Percentiles rank a stretch among this genome's conserved stretches.
Evolutionary conservation across 2,797 vertebrate species (phyloP).

Genomic region (Xenops minutus): DNA sequence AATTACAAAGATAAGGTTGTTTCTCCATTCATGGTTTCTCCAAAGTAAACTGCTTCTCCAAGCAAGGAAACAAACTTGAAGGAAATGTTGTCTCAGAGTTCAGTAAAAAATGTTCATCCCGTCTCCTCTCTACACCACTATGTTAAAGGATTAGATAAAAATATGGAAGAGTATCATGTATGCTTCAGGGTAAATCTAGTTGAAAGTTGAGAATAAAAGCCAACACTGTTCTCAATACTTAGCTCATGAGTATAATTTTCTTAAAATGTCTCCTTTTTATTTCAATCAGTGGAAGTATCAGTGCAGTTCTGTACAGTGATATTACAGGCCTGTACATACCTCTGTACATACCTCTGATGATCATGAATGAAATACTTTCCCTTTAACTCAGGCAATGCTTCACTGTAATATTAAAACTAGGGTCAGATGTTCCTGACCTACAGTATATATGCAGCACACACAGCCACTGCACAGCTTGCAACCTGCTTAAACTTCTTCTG

Average conservation of each 20-base stretch:
- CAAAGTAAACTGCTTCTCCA: not conserved
- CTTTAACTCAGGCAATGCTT: not conserved
- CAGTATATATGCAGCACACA: fast-evolving
- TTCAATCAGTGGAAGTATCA: not conserved
- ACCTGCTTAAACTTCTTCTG: not conserved
- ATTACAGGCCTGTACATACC: not conserved
- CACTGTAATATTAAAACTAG: not conserved
- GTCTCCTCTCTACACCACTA: not conserved
- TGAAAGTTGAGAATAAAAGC: not conserved
- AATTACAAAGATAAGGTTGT: not conserved
- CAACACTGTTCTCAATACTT: not conserved
- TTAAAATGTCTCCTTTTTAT: not conserved
- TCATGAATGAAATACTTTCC: not conserved
- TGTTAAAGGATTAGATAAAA: not conserved
- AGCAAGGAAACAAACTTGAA: not conserved
- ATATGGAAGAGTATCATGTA: not conserved
- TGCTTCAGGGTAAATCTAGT: not conserved
- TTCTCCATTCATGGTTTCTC: not conserved
- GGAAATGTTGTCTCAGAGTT: not conserved
- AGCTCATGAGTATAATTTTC: not conserved
- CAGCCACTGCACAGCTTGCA: not conserved
- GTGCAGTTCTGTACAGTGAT: not conserved
- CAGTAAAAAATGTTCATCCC: not conserved
- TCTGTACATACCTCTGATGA: not conserved
- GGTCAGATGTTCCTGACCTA: not conserved